phyloP scores from a whole-genome alignment of 1,140 invertebrate genomes.

The Scaptomyza pallida region DNA sequence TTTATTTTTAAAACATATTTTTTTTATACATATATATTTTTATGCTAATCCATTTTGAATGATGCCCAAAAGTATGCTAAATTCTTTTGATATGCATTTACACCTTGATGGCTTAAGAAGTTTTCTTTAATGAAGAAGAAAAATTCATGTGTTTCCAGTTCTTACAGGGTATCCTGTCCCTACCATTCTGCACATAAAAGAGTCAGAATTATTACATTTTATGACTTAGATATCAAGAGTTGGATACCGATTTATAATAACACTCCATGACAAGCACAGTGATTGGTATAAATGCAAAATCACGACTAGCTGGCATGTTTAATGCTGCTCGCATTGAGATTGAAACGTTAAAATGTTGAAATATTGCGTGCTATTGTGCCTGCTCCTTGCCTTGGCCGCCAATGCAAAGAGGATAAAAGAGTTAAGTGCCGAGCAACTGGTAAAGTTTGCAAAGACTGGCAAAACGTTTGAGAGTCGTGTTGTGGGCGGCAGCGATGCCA shows the following conservation, averaged over 20 bases:
- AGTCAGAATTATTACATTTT: slow-evolving; percentile 68
- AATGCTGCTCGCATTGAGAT: slow-evolving; percentile 42
- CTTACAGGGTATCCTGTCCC: no score
- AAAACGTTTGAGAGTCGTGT: slow-evolving; percentile 60
- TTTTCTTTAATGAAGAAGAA: neutral
- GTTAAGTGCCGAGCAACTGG: slow-evolving; percentile 28
- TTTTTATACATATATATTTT: no score
- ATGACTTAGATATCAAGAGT: slow-evolving; percentile 52
- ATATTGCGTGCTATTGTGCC: slow-evolving; percentile 22
- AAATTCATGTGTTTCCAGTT: no score
- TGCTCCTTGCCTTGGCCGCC: neutral
- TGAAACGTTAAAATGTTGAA: slow-evolving; percentile 32
- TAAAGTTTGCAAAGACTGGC: neutral
- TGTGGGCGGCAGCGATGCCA: slow-evolving; percentile 82
- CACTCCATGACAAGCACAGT: no score
- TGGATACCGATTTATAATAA: no score
- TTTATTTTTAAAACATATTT: no score
- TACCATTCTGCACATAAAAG: no score
- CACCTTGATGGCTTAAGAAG: no score
- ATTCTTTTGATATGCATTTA: no score
- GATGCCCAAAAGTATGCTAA: slow-evolving; percentile 34
- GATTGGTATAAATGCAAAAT: slow-evolving; percentile 74
- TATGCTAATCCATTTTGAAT: no score
- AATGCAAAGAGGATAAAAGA: slow-evolving; percentile 20
- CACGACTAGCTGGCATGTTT: slow-evolving; percentile 47